Evolutionary conservation across 2,888 invertebrate species (phyloP).

Genomic region (Mesorhabditis sp.): DNA sequence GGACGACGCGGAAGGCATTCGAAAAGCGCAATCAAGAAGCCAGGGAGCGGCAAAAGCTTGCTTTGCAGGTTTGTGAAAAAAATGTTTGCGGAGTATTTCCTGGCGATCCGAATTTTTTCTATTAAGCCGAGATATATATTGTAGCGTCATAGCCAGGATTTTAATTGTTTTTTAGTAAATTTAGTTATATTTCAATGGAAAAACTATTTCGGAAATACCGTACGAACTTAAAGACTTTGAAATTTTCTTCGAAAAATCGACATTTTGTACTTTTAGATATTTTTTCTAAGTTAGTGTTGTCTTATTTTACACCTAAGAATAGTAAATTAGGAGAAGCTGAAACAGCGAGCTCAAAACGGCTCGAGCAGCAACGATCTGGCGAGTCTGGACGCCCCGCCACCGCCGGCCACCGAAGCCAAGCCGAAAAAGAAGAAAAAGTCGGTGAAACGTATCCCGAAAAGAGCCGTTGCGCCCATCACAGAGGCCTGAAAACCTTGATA

Average conservation of each 20-base stretch:
- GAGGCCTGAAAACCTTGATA: background rate
- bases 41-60: conserved; percentile 48
- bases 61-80: conserved; percentile 34
- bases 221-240: background rate
- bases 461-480: background rate
- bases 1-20: conserved; percentile 45
- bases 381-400: background rate
- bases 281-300: no score
- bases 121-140: no score
- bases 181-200: no score
- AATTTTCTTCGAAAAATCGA: conserved; percentile 7
- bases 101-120: no score
- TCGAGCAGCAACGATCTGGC: conserved; percentile 22
- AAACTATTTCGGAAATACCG: no score
- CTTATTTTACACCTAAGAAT: no score
- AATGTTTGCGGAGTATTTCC: no score
- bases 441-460: background rate
- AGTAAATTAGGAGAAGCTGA: conserved; percentile 38
- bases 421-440: background rate
- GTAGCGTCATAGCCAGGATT: no score
- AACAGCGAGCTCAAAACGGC: conserved; percentile 42
- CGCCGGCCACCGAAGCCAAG: background rate
- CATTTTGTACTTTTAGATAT: background rate
- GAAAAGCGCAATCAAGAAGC: conserved; percentile 44
- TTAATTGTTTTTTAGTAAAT: no score